Evolutionary conservation across 2,888 invertebrate species (phyloP), one percentile per base, ranked within the genome.

Genomic region (Drosophila ustulata): DNA sequence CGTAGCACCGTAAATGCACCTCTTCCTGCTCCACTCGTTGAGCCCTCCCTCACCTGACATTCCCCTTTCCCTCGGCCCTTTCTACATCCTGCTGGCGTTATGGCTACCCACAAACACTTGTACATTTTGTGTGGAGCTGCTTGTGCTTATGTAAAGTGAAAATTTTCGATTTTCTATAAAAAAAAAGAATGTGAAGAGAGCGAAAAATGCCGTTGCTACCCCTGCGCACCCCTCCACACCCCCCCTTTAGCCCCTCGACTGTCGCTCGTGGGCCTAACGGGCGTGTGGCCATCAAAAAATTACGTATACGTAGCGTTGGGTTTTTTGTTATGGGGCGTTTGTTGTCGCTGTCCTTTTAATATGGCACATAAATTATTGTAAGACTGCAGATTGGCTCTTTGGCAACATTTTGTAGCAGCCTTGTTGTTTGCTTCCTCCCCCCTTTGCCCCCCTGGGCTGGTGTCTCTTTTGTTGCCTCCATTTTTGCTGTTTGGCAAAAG

Each of bases 351-450:
- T 88, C 78, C 88, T 82, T 88, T 83, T 88, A 83, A 83, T 88
- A 88, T 74, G 86, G 72, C 80, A 86, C 83, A 83, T 83, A 83
- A 83, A 83, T 83, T 88, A 83, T 88, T 86, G 86, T 80, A 82
- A 86, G 83, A 86, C 83, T 85, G 73, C 71, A 86, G 88, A 88
- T 83, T 83, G 83, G 88, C 78, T 88, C 80, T 80, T 83, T 82
- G 82, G 82, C 70, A 79, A 80, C 86, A 85, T 85, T 85, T 82
- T 79, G 79, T 78, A 64, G 62, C 74, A 34, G 28, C 13, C 30
- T 37, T 51, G n/a, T 26, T 62, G 39, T 61, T 61, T 49, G 11
- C 39, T 41, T 41, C 39, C 39, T 13, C 30, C 7, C 34, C 11
- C 34, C 34, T 3, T 9, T 34, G 6, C n/a, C 6, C 30, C 30